Percentiles rank a stretch among this genome's conserved stretches.
phyloP scores from a whole-genome alignment of 2,797 vertebrate species.

The Phalloptychus januarius region DNA sequence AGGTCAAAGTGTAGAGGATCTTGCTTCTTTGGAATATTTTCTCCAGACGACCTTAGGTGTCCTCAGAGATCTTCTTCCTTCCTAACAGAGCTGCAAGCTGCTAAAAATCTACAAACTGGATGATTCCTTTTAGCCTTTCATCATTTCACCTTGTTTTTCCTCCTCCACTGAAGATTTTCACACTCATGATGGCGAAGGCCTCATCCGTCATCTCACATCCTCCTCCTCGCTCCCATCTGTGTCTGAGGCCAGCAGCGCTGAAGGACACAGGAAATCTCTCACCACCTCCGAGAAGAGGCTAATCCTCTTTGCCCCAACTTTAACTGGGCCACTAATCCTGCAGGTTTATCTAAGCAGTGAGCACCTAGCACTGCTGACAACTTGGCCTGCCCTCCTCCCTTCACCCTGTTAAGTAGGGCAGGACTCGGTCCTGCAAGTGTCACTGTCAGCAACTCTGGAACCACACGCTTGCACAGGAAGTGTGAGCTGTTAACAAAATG shows the following conservation, averaged over 20 bases:
- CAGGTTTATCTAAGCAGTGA: conserved; percentile 85
- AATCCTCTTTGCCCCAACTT: conserved; percentile 89
- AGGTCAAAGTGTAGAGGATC: conserved; percentile 21
- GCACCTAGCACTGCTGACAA: conserved; percentile 83
- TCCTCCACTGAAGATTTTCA: conserved; percentile 41
- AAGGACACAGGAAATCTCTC: conserved; percentile 85
- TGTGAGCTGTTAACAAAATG: conserved; percentile 73
- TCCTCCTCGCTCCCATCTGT: conserved; percentile 25
- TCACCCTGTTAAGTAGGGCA: conserved; percentile 83
- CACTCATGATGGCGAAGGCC: conserved; percentile 37
- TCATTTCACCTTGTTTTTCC: conserved; percentile 46
- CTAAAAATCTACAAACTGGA: conserved; percentile 48
- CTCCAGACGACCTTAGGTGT: conserved; percentile 21
- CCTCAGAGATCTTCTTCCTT: conserved; percentile 49
- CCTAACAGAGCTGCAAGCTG: conserved; percentile 63
- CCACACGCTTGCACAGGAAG: conserved; percentile 75
- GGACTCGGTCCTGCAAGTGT: conserved; percentile 77
- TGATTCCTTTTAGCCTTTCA: conserved; percentile 53
- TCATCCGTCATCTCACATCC: conserved; percentile 43
- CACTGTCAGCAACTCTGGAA: conserved; percentile 82
- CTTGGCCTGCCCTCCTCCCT: conserved; percentile 76
- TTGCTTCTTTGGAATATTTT: conserved; percentile 10
- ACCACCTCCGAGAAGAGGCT: conserved; percentile 83
- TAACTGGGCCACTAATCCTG: conserved; percentile 88
- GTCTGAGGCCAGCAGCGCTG: conserved; percentile 70